Evolutionary conservation across 2,888 invertebrate species (phyloP).

Genomic region (Hedya salicella): DNA sequence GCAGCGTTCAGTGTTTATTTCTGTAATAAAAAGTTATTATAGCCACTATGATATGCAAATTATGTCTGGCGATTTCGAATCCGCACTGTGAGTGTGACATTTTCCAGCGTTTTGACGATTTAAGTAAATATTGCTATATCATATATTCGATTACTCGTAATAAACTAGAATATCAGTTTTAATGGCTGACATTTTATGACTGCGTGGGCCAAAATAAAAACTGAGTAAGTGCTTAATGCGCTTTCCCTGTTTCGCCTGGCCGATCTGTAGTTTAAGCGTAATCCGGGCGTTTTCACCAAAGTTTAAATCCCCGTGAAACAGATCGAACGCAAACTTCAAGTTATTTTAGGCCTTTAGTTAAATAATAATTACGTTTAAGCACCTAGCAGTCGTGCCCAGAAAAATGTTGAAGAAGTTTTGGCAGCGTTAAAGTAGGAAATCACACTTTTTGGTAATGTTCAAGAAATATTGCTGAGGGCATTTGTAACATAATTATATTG

Average conservation of each 20-base stretch:
- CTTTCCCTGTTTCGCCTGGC: slow-evolving; percentile 18
- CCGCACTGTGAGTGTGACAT: background rate
- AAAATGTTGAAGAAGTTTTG: background rate
- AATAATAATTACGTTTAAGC: slow-evolving; percentile 6
- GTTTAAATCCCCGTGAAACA: slow-evolving; percentile 22
- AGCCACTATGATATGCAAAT: background rate
- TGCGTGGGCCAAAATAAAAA: background rate
- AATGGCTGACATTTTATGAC: background rate
- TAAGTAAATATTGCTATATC: background rate
- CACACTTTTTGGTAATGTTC: background rate
- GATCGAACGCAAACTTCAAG: background rate
- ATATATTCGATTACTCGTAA: background rate
- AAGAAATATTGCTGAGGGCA: slow-evolving; percentile 17
- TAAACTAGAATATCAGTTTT: background rate
- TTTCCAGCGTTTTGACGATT: background rate
- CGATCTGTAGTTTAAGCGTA: background rate
- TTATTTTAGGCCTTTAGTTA: slow-evolving; percentile 7
- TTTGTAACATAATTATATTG: slow-evolving; percentile 34
- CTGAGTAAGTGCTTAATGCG: slow-evolving; percentile 15
- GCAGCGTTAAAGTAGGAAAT: too few relatives aligned
- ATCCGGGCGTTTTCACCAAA: background rate
- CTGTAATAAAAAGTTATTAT: background rate
- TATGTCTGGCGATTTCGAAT: background rate
- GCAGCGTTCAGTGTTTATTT: slow-evolving; percentile 2
- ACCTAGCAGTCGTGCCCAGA: background rate